Conservation (phyloP, 2,888 invertebrate genomes). For the Brenthis ino region DNA sequence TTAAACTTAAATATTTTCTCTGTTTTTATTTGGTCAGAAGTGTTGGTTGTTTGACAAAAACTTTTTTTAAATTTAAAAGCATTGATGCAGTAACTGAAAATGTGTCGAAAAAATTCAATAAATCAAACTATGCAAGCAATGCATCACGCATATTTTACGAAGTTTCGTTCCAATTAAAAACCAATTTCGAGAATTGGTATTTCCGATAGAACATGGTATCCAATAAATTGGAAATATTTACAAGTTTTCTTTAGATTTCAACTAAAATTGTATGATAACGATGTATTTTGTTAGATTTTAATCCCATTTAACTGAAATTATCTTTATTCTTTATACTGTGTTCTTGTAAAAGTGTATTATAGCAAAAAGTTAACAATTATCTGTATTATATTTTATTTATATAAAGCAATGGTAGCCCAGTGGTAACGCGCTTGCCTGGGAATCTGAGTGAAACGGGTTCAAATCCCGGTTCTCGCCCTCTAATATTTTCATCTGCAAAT, state of each 20-base stretch:
- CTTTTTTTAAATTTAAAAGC: slow-evolving; percentile 7
- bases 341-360: no score
- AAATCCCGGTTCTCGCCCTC: no score
- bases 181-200: slow-evolving; percentile 29
- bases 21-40: neutral
- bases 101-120: slow-evolving; percentile 22
- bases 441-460: no score
- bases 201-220: slow-evolving; percentile 26
- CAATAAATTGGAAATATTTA: slow-evolving; percentile 28
- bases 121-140: slow-evolving; percentile 31
- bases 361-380: no score
- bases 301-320: no score
- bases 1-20: neutral
- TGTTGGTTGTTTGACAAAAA: slow-evolving; percentile 1
- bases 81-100: slow-evolving; percentile 19
- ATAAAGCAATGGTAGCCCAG: no score
- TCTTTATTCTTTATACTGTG: no score
- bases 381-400: no score
- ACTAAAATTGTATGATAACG: slow-evolving; percentile 2
- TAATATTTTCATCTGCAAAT: no score
- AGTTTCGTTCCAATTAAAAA: slow-evolving; percentile 36
- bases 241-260: slow-evolving; percentile 11
- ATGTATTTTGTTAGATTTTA: neutral
- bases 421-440: no score
- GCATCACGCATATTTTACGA: slow-evolving; percentile 29